Base-by-base conservation (phyloP, 2,797 vertebrate genomes). In the Paedocypris micromegethes region DNA sequence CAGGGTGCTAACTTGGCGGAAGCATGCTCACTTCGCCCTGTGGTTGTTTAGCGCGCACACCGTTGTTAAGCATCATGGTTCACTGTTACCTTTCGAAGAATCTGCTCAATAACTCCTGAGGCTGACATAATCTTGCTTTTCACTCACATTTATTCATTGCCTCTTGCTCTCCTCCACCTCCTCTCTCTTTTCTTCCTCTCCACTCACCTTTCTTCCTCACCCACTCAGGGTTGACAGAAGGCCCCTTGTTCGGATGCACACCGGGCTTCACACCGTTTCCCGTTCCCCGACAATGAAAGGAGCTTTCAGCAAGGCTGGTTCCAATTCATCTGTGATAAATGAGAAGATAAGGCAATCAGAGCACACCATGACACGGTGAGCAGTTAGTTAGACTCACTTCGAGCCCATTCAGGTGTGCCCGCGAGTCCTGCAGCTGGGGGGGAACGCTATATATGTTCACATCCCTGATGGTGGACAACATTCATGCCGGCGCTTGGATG, bases 251-350 rank as follows among this genome's bases (percentile, higher is more conserved):
- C 75, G 69, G 79, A 84, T 83, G 82, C 77, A 82, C 81, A 83
- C 80, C 79, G 75, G 72, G 82, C 82, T 83, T 84, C 84, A 81
- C 82, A 49, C 85, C 84, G 83, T 92, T 89, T 91, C 89, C 79
- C 86, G 87, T 87, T 70, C 86, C 87, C 73, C 90, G 90, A 91
- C 91, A 91, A 92, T 89, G 85, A 87, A 80, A 91, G 90, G 78
- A 88, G 86, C 86, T 92, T 94, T 94, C 92, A 93, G 92, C 91
- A 91, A 93, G 92, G 91, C 86, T 94, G 91, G 92, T 91, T 93
- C 91, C 92, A 93, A 93, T 88, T 93, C 92, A 94, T 91, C 92
- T 94, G 92, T 94, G 92, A 93, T 93, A 94, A 94, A 94, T 93
- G 91, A 92, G 91, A 94, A 93, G 92, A 94, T 94, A 93, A 93